phyloP scores from a whole-genome alignment of 2,888 invertebrate species.

The Eremobia ochroleuca region DNA sequence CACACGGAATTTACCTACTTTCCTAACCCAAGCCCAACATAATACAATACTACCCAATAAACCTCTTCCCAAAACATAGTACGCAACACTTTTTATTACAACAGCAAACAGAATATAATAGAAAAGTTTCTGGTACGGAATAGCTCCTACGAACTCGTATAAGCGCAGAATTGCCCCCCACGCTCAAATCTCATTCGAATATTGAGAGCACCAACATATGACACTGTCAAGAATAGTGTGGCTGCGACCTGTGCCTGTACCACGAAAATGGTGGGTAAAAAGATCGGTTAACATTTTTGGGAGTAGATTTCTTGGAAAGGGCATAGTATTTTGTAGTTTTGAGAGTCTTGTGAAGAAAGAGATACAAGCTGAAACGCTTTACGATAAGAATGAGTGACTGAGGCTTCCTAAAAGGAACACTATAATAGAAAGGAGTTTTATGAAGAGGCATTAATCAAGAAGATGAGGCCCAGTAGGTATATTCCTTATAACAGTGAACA shows the following conservation, averaged over 20 bases:
- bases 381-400: too few species aligned
- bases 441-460: neutral
- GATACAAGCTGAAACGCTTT: neutral
- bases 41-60: slow-evolving; percentile 45
- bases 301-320: neutral
- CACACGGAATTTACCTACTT: neutral
- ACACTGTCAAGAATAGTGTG: slow-evolving; percentile 40
- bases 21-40: slow-evolving; percentile 8
- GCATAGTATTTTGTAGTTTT: neutral
- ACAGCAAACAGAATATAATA: slow-evolving; percentile 48
- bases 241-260: slow-evolving; percentile 33
- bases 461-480: too few species aligned
- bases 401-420: neutral
- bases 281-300: neutral
- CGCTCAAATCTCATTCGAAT: slow-evolving; percentile 62
- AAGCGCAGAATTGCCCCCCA: slow-evolving; percentile 51
- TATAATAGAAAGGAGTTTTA: neutral
- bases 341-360: neutral
- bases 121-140: slow-evolving; percentile 48
- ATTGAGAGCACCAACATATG: slow-evolving; percentile 38
- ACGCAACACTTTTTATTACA: slow-evolving; percentile 50
- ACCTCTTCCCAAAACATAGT: slow-evolving; percentile 20
- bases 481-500: neutral
- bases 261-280: neutral
- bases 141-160: slow-evolving; percentile 35